These are phyloP conservation scores for Drosophila nebulosa DNA, from an alignment of 1,140 invertebrate genomes.

Conservation along the genomic window DNA sequence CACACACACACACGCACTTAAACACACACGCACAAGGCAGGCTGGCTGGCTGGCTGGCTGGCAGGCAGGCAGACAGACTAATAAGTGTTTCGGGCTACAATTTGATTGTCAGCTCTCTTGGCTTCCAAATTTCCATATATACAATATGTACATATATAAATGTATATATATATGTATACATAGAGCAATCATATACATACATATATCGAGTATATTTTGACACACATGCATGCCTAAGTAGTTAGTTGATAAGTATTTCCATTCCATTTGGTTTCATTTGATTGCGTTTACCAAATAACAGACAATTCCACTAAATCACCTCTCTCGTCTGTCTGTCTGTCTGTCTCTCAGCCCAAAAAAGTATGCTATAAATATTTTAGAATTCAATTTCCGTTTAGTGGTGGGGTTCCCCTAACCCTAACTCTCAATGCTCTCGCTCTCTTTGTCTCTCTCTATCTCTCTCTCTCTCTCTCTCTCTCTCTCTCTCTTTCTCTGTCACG, in stretches of 20 bases:
- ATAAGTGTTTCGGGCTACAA: background rate
- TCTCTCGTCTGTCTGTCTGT: too few species aligned
- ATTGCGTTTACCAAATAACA: slow-evolving; percentile 56
- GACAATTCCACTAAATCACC: slow-evolving; percentile 58
- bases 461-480: slow-evolving; percentile 5
- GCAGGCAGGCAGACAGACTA: background rate
- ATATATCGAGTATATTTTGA: slow-evolving; percentile 19
- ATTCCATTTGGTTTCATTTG: slow-evolving; percentile 54
- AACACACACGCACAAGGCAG: background rate
- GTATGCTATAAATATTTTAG: slow-evolving; percentile 70
- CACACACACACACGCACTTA: slow-evolving; percentile 2
- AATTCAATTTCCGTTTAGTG: slow-evolving; percentile 69
- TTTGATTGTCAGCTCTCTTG: background rate
- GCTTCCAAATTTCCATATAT: slow-evolving; percentile 20
- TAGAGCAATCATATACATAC: background rate
- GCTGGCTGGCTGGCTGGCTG: slow-evolving; percentile 9
- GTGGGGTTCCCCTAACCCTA: background rate
- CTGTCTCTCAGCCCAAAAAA: slow-evolving; percentile 33
- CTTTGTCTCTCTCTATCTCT: slow-evolving; percentile 21
- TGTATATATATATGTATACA: background rate
- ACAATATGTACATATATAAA: slow-evolving; percentile 20
- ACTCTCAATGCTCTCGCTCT: too few species aligned
- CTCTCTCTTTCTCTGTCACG: slow-evolving; percentile 38
- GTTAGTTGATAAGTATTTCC: slow-evolving; percentile 38
- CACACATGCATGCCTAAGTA: slow-evolving; percentile 67